A percentile compares a stretch with the other conserved stretches of the same genome.
Evolutionary conservation across 2,888 invertebrate genomes (phyloP).

Genomic region (Limenitis camilla): DNA sequence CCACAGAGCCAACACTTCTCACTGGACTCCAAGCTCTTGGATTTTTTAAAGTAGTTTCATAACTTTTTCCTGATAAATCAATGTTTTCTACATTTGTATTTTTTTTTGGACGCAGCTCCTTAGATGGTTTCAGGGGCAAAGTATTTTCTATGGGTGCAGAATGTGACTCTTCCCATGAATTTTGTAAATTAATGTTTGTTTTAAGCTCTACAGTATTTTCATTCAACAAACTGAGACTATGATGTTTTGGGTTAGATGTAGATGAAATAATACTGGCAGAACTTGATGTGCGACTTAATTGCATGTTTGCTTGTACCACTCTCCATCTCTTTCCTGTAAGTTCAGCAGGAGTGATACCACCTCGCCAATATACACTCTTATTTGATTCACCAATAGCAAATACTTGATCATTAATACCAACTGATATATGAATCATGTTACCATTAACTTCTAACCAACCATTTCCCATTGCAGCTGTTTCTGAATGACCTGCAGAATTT

Average conservation of each 20-base stretch:
- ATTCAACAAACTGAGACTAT: conserved; percentile 76
- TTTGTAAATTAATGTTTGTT: conserved; percentile 70
- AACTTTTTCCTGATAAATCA: conserved; percentile 78
- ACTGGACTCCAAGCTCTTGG: conserved; percentile 91
- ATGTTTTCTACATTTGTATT: conserved; percentile 56
- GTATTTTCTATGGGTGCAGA: conserved; percentile 84
- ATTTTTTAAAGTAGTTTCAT: conserved; percentile 83
- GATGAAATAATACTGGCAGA: conserved; percentile 82
- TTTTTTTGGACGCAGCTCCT: conserved; percentile 38
- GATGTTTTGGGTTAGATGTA: conserved; percentile 77
- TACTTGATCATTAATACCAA: conserved; percentile 90
- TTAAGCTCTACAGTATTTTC: conserved; percentile 57
- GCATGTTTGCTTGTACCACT: conserved; percentile 84
- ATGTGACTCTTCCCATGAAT: conserved; percentile 82
- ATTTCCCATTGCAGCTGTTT: conserved; percentile 84
- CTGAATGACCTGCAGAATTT: conserved; percentile 80
- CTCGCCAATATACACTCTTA: conserved; percentile 85
- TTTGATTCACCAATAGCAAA: conserved; percentile 90
- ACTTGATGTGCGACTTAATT: conserved; percentile 88
- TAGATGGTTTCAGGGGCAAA: conserved; percentile 68
- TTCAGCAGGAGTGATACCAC: conserved; percentile 82
- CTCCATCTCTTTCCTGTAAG: conserved; percentile 92
- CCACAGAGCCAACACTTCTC: conserved; percentile 88
- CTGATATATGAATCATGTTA: conserved; percentile 86
- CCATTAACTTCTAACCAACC: conserved; percentile 95